These are phyloP conservation scores for Lasioglossum vierecki DNA, from an alignment of 2,888 invertebrate species.

Conservation along the genomic window DNA sequence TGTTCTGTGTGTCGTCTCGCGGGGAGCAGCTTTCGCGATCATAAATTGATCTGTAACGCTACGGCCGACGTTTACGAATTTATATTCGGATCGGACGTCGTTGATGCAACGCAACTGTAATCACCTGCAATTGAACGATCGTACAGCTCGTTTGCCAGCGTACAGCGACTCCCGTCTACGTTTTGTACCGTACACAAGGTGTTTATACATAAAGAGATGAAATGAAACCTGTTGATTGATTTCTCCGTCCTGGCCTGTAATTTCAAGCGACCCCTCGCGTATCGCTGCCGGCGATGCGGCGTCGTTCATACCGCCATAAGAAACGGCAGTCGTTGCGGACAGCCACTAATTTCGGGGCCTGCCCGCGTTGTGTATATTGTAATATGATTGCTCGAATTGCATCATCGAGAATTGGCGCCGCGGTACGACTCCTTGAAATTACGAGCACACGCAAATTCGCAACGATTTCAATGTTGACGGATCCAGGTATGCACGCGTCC, in stretches of 20 bases:
- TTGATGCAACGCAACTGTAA: not conserved
- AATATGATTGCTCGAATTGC: not conserved
- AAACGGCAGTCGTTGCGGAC: not conserved
- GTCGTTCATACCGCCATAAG: not conserved
- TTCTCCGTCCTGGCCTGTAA: not conserved
- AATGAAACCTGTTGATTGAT: constrained; percentile 11
- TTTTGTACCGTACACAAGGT: constrained; percentile 27
- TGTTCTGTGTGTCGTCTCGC: not conserved
- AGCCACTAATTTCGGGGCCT: not conserved
- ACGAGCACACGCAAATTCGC: not conserved
- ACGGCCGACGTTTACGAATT: not conserved
- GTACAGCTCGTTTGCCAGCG: not conserved
- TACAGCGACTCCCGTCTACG: constrained; percentile 4
- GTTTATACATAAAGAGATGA: constrained; percentile 42
- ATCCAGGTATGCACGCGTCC: not conserved
- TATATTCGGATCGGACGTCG: not conserved
- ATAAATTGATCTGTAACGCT: not conserved
- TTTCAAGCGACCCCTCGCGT: not conserved
- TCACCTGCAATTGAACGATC: not conserved
- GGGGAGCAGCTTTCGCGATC: not conserved
- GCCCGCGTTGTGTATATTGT: not conserved
- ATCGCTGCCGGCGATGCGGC: not conserved
- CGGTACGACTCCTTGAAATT: not conserved
- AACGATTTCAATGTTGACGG: not conserved
- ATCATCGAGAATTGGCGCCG: not conserved